Base-by-base conservation (phyloP, 2,797 vertebrate species). In the Benthosema pterotum region DNA sequence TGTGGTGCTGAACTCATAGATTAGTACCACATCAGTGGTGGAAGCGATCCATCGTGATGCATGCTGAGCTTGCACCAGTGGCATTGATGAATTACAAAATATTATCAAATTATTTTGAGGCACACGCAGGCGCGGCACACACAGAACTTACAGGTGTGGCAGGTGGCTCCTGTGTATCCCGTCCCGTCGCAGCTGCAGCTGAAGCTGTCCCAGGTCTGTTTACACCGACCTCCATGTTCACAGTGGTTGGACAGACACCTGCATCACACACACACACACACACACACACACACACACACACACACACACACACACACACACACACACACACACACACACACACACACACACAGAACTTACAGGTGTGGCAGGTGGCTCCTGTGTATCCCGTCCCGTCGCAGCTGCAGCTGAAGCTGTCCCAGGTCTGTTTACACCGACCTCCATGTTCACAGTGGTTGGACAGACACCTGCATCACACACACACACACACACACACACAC, bases 311-410 rank as follows among this genome's bases (percentile, higher is more conserved):
- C 3, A 46, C 19, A 22, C 48, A 38, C 58, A 42, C 58, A 32
- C 51, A 54, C 42, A 54, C 19, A 16, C 51, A 25, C 49, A 16
- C 42, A 54, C 38, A 6, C 57, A 11, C 50, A 57, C 48, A 5
- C 22, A n/a, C 11, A 11, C 18, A 43, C n/a, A 14, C 3, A 11
- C 22, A 12, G 2, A 0, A n/a, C 12, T 94, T 91, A 99, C 97
- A 96, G 58, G 96, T 97, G 88, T 99, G 97, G 75, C 97, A 99
- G 60, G 97, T 99, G 83, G 97, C 95, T 45, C 97, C 97, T 3
- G 89, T 94, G 88, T 99, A 99, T 38, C 95, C 96, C 0, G 94
- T 98, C 72, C 94, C 95, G 17, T 98, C 95, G 0, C 97, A 17
- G n/a, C 12, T 46, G 8, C 45, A 46, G 13, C 45, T 46, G 45